Evolutionary conservation across 2,113 vertebrate genomes (phyloP).

Genomic region (Acinonyx jubatus): DNA sequence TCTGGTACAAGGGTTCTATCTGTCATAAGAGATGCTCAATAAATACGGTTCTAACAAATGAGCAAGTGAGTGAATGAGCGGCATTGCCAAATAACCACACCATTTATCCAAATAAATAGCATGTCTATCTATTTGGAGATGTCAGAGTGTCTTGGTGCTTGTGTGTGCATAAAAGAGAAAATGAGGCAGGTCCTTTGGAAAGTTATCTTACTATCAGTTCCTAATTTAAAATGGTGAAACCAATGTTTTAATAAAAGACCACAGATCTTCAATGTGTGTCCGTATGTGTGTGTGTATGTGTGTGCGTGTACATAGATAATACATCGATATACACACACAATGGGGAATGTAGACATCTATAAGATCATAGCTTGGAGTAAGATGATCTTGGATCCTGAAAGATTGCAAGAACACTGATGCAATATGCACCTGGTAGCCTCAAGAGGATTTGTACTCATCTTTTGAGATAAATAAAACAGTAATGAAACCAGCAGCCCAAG

Average conservation of each 20-base stretch:
- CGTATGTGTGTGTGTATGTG: too few relatives aligned
- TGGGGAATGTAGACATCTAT: neutral
- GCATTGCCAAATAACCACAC: neutral
- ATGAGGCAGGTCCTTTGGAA: neutral
- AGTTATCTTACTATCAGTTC: neutral
- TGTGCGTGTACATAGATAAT: neutral
- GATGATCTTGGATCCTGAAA: neutral
- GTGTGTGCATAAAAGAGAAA: neutral
- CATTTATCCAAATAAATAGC: neutral
- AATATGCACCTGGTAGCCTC: neutral
- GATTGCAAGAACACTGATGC: neutral
- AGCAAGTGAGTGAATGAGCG: neutral
- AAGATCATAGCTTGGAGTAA: neutral
- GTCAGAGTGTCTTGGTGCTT: neutral
- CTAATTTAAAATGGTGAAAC: neutral
- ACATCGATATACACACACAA: neutral
- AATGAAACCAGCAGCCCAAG: constrained; percentile 25
- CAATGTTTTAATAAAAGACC: neutral
- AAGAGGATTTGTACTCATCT: neutral
- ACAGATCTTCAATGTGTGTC: neutral
- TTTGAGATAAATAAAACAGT: constrained; percentile 49
- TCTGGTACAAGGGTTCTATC: neutral
- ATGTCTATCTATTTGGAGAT: neutral
- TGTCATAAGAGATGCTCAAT: neutral
- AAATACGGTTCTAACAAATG: neutral